Percentiles rank a stretch among this genome's conserved stretches.
phyloP scores from a whole-genome alignment of 2,797 vertebrate species.

The Eidolon dupreanum region DNA sequence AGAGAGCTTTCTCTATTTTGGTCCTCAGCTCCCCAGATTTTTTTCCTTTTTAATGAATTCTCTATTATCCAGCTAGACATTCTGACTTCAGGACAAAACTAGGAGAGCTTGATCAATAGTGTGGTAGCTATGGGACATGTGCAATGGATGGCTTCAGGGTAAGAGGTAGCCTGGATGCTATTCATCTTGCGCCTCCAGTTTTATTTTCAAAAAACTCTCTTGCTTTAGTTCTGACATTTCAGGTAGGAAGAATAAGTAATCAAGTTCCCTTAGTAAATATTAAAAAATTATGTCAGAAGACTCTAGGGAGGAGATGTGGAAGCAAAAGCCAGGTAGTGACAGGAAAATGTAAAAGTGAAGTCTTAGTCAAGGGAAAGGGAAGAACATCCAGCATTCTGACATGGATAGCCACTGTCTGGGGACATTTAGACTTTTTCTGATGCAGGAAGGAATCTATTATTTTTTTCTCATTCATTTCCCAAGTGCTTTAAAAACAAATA shows the following conservation, averaged over 20 bases:
- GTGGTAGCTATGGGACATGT: no score
- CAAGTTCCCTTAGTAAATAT: conserved; percentile 39
- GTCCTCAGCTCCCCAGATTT: neutral
- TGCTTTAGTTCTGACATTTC: conserved; percentile 52
- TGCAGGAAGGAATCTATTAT: neutral
- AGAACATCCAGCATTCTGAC: neutral
- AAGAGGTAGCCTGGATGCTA: neutral
- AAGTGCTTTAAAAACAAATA: neutral
- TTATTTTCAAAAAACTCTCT: conserved; percentile 5
- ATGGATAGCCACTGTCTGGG: neutral
- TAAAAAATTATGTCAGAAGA: neutral
- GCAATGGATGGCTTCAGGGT: neutral
- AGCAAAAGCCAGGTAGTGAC: neutral
- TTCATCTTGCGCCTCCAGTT: neutral
- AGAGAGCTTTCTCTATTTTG: neutral
- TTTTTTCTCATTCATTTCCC: neutral
- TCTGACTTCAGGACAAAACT: neutral
- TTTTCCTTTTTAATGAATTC: neutral
- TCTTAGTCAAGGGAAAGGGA: neutral
- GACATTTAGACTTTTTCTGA: neutral
- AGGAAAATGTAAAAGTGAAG: neutral
- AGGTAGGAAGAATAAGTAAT: conserved; percentile 29
- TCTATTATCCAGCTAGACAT: neutral
- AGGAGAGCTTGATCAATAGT: neutral
- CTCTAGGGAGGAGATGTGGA: neutral